Base-by-base conservation (phyloP, 2,113 vertebrate species). In the Dromiciops gliroides region DNA sequence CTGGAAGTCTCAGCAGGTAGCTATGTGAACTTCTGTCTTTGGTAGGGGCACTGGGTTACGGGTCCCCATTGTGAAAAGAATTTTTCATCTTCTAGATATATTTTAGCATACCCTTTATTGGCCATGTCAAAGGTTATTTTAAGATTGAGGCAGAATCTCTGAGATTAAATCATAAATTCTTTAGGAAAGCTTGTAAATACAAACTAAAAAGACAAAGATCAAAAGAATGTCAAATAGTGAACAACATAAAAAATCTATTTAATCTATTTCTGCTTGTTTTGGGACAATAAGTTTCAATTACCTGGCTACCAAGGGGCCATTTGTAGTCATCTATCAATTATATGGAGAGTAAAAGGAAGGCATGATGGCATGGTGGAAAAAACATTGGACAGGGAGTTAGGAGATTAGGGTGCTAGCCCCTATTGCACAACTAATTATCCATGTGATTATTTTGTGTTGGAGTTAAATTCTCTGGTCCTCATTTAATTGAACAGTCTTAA, bases 121-220 rank as follows among this genome's bases (percentile, higher is more conserved):
- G 53, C 26, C 53, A 90, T 37, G 67, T 88, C 52, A 19, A 56
- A 67, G 90, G 25, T 44, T 50, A 48, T 94, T 51, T 53, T 92
- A n/a, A 88, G 88, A 47, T 93, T 89, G 91, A 92, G 48, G 49
- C 24, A 48, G 14, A 92, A 26, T 50, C 51, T 94, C 50, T 92
- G 51, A 60, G 51, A 56, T 93, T 89, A 90, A 94, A 56, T 94
- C 52, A 51, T n/a, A 44, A 75, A 48, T 2, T 91, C 53, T 50
- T 25, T 48, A 9, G 93, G 67, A 25, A 3, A 51, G 50, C 91
- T 48, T 75, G 47, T 89, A 91, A 51, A 89, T 90, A 95, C 90
- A 51, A 96, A 97, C 95, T 95, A 24, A 26, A 90, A n/a, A 49
- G 91, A 44, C 92, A 16, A 28, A 89, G 24, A 52, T 90, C 95